A percentile compares a stretch with the other conserved stretches of the same genome.
These are phyloP conservation scores for Thecocarcelia acutangulata DNA, from an alignment of 2,888 invertebrate genomes.

Conservation along the genomic window DNA sequence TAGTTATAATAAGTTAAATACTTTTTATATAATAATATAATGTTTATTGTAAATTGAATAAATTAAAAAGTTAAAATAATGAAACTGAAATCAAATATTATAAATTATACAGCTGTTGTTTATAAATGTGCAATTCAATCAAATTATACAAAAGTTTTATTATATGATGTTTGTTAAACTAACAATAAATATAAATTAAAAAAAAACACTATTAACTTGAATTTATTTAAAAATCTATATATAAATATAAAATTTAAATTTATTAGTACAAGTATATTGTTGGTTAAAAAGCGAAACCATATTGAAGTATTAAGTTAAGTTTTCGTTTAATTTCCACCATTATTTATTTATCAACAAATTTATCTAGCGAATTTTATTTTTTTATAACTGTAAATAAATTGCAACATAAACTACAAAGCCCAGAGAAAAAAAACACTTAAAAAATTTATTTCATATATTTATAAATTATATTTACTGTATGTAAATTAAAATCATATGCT, in stretches of 20 bases:
- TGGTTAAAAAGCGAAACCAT: not conserved
- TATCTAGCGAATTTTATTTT: not conserved
- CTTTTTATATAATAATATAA: no score
- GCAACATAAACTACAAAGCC: not conserved
- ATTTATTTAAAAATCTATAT: constrained; percentile 11
- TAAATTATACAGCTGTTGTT: constrained; percentile 46
- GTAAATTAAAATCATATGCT: no score
- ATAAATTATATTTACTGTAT: no score
- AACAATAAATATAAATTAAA: constrained; percentile 22
- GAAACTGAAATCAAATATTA: not conserved
- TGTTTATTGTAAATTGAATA: no score
- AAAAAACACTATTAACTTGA: constrained; percentile 24
- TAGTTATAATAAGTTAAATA: no score
- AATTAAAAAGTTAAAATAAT: no score
- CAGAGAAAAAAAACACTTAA: not conserved
- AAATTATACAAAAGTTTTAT: not conserved
- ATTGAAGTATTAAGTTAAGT: not conserved
- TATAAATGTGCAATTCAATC: constrained; percentile 54
- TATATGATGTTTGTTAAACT: constrained; percentile 45
- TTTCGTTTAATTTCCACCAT: no score
- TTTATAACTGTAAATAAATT: not conserved
- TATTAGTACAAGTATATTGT: no score
- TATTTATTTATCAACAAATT: not conserved
- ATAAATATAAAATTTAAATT: not conserved
- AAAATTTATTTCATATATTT: not conserved